Conservation (phyloP, 2,888 invertebrate genomes). For the Ypsolopha sequella region DNA sequence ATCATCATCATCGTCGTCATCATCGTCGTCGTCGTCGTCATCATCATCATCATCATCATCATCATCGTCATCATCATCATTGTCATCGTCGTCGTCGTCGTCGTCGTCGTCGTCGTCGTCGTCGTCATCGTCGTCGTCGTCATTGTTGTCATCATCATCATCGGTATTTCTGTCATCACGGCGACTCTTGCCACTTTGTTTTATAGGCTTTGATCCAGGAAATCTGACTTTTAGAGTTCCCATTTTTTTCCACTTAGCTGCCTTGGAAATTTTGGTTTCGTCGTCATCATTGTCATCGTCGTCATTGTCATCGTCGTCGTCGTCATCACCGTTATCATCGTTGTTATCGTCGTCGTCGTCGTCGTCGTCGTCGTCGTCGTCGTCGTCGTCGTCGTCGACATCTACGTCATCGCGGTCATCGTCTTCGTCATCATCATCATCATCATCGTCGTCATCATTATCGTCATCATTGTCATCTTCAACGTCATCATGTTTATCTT, state of each 20-base stretch:
- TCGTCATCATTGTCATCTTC: conserved; percentile 60
- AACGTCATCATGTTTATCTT: conserved; percentile 31
- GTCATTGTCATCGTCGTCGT: conserved; percentile 49
- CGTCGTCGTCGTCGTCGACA: conserved; percentile 37
- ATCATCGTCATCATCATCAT: conserved; percentile 39
- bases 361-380: conserved; percentile 33
- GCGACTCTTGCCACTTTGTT: conserved; percentile 20
- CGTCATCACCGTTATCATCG: conserved; percentile 26
- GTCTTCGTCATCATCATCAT: conserved; percentile 53
- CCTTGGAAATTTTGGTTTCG: conserved; percentile 32
- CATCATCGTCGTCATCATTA: conserved; percentile 56
- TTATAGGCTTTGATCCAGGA: conserved; percentile 13
- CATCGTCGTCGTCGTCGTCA: conserved; percentile 53
- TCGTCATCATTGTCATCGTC: conserved; percentile 51
- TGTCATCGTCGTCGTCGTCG: conserved; percentile 48
- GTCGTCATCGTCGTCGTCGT: conserved; percentile 44
- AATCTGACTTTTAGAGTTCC: not conserved
- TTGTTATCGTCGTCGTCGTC: conserved; percentile 30
- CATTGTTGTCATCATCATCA: conserved; percentile 40
- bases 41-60: conserved; percentile 27
- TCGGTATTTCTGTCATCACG: conserved; percentile 36
- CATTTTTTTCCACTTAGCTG: not conserved
- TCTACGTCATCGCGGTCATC: conserved; percentile 59
- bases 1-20: conserved; percentile 48
- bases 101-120: conserved; percentile 55